Evolutionary conservation across 2,888 invertebrate species (phyloP), one percentile per base, ranked within the genome.

Genomic region (Ametastegia equiseti): DNA sequence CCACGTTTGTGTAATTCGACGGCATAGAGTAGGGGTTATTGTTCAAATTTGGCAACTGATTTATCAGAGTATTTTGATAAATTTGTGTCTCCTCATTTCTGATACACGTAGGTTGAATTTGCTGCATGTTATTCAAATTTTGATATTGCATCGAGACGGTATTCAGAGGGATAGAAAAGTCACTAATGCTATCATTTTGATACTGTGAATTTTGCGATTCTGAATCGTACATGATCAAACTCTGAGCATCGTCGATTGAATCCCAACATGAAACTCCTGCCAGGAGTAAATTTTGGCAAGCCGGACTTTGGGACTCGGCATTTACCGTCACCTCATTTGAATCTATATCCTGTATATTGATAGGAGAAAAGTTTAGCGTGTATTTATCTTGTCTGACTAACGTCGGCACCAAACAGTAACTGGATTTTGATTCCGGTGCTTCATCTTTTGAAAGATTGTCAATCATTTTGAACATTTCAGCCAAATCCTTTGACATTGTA

Each of bases 271-370:
- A n/a, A 7, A 60, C 33, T 19, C 63, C 30, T 42, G 42, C 15
- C 0, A 60, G 45, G n/a, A 54, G 42, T 33, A 60, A 78, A 60
- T 78, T 78, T 39, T 78, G 60, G 11, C 27, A 45, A 78, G 42
- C 78, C n/a, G 78, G 27, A 30, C 60, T 78, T 30, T 23, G 75
- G 5, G 5, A 54, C n/a, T 36, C 6, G 3, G 0, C 27, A 3
- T 57, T 27, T 9, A 13, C 15, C 39, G 45, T 19, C 9, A 5
- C n/a, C 15, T 6, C 7, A 13, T 23, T 13, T 30, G 42, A 39
- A 23, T 60, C 42, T 42, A 36, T 9, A 11, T 42, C 9, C 19
- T 78, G 42, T n/a, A 30, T n/a, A 27, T 45, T 45, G 15, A 7
- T n/a, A 42, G 42, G 4, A 7, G 54, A 54, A 19, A 19, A n/a